Evolutionary conservation across 2,113 vertebrate genomes (phyloP).

Genomic region (Cyprinodon variegatus): DNA sequence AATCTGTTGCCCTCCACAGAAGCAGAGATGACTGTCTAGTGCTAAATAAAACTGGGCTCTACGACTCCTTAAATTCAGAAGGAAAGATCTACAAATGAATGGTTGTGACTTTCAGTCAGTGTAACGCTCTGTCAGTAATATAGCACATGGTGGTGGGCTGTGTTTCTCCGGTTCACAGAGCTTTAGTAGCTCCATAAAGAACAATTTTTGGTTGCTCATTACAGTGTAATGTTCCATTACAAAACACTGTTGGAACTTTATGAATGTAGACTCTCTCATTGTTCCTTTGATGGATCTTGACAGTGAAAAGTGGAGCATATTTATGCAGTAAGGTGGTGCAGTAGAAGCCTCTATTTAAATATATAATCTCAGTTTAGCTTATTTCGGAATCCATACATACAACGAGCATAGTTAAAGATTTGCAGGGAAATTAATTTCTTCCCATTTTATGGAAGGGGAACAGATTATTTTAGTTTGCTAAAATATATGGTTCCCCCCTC

Average conservation of each 20-base stretch:
- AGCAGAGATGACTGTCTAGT: constrained; percentile 31
- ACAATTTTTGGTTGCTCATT: constrained; percentile 63
- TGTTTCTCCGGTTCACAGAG: constrained; percentile 48
- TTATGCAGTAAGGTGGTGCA: constrained; percentile 42
- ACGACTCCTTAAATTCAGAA: constrained; percentile 34
- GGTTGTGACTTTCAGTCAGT: constrained; percentile 34
- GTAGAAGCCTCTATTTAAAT: constrained; percentile 17
- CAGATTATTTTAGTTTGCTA: too few relatives aligned
- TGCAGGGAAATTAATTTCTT: too few relatives aligned
- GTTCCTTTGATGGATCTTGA: constrained; percentile 60
- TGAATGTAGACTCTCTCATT: constrained; percentile 59
- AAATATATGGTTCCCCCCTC: too few relatives aligned
- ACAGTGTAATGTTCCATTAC: constrained; percentile 63
- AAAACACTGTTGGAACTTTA: constrained; percentile 64
- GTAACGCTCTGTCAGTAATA: constrained; percentile 48
- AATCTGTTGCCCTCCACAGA: constrained; percentile 38
- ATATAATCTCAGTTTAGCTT: not conserved
- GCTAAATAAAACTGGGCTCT: constrained; percentile 36
- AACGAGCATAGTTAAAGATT: too few relatives aligned
- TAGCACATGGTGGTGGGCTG: constrained; percentile 43
- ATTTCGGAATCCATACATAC: constrained; percentile 34
- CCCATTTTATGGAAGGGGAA: too few relatives aligned
- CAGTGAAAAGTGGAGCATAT: constrained; percentile 33
- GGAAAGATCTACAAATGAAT: constrained; percentile 46
- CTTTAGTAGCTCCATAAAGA: constrained; percentile 60